Evolutionary conservation across 2,888 invertebrate species (phyloP).

Genomic region (Microctonus brassicae): DNA sequence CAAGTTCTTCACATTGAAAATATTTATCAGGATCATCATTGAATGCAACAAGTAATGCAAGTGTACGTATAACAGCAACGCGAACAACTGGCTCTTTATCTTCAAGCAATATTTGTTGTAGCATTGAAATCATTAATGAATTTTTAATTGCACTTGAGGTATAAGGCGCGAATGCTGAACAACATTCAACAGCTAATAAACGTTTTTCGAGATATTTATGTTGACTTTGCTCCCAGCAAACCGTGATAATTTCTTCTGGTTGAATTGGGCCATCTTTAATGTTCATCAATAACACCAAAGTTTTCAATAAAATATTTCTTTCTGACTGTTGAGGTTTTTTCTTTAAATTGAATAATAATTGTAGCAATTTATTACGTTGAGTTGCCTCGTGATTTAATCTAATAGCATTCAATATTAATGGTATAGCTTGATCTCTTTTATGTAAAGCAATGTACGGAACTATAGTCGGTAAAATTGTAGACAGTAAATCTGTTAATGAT

Average conservation of each 20-base stretch:
- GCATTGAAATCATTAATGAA: conserved; percentile 79
- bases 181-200: conserved; percentile 78
- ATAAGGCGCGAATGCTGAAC: conserved; percentile 76
- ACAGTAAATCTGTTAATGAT: conserved; percentile 71
- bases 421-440: conserved; percentile 79
- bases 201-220: conserved; percentile 78
- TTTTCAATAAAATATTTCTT: conserved; percentile 73
- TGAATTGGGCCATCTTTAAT: conserved; percentile 71
- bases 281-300: conserved; percentile 70
- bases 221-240: conserved; percentile 81
- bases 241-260: conserved; percentile 78
- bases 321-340: conserved; percentile 79
- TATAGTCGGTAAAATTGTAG: conserved; percentile 74
- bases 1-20: conserved; percentile 74
- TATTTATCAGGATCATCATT: conserved; percentile 79
- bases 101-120: conserved; percentile 79
- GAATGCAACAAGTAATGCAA: conserved; percentile 75
- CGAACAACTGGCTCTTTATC: conserved; percentile 77
- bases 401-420: conserved; percentile 75
- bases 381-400: conserved; percentile 73
- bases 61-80: conserved; percentile 74
- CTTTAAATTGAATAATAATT: conserved; percentile 79
- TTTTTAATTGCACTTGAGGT: conserved; percentile 77
- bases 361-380: conserved; percentile 76
- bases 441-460: conserved; percentile 79